Evolutionary conservation across 2,888 invertebrate species (phyloP), one percentile per base, ranked within the genome.

Genomic region (Andrena chrysosceles): DNA sequence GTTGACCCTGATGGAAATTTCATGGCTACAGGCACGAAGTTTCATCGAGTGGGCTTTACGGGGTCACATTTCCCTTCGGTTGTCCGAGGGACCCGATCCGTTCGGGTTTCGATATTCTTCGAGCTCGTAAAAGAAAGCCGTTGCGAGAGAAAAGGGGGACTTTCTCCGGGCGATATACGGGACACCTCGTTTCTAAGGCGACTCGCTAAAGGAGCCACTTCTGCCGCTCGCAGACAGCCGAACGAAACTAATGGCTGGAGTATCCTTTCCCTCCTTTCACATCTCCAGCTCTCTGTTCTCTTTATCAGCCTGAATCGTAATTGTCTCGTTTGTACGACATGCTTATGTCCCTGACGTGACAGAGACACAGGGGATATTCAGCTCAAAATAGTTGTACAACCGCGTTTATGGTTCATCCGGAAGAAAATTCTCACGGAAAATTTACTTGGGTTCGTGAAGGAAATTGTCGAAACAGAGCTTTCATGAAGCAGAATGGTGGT

Each of bases 1-100:
- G 62, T 80, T 80, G 70, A 71, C 71, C 70, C 67, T 81, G 75
- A 82, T 82, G 74, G 81, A 82, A 75, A 79, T 81, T 82, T 82
- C 82, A 82, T 71, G 81, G 83, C 54, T 76, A 70, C 63, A 31
- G 62, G 54, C 75, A 75, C 31, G 68, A 72, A 59, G 81, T 64
- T 54, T 60, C 68, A 54, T 64, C 76, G 76, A 54, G 35, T 69
- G n/a, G 64, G 63, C 68, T 76, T 76, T 72, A 64, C 60, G 54
- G 33, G 74, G 52, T 72, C 59, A 64, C 68, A 52, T 76, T 76
- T 66, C 62, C 72, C 33, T 52, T 33, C 42, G 35, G n/a, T 16
- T 49, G 35, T 69, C 33, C 20, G 13, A 31, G 13, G 68, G 68
- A 52, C 23, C 54, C 73, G 66, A 56, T 73, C 68, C 72, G 49